A percentile compares a stretch with the other conserved stretches of the same genome.
These are phyloP conservation scores for Leptopilina syphax DNA, from an alignment of 2,888 invertebrate species.

Conservation along the genomic window DNA sequence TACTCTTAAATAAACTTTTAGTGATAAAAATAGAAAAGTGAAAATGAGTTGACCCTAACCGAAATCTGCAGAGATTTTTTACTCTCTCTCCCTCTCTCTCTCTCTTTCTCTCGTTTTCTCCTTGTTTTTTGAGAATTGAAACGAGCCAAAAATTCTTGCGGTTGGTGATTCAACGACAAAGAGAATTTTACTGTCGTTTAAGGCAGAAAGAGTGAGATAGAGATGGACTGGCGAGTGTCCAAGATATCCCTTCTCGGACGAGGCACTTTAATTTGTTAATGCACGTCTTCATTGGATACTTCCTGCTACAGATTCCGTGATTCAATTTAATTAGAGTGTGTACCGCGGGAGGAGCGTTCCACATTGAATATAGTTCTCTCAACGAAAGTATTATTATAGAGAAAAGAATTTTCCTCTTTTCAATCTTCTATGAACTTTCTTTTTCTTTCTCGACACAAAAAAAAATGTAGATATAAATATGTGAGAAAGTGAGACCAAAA, in stretches of 20 bases:
- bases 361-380: neutral
- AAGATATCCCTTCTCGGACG: slow-evolving; percentile 64
- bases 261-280: slow-evolving; percentile 72
- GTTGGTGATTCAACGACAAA: slow-evolving; percentile 32
- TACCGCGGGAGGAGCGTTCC: slow-evolving; percentile 29
- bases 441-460: neutral
- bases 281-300: slow-evolving; percentile 72
- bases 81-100: neutral
- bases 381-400: neutral
- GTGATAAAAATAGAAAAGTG: neutral
- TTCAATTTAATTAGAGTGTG: slow-evolving; percentile 70
- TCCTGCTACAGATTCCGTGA: slow-evolving; percentile 70
- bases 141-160: slow-evolving; percentile 38
- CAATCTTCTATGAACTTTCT: neutral
- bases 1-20: no score
- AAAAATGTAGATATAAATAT: slow-evolving; percentile 21
- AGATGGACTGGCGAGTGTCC: slow-evolving; percentile 66
- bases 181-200: slow-evolving; percentile 16
- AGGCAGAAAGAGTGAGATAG: slow-evolving; percentile 25
- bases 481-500: slow-evolving; percentile 45
- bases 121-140: neutral
- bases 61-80: slow-evolving; percentile 19
- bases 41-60: slow-evolving; percentile 9
- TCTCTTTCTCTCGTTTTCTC: no score
- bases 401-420: slow-evolving; percentile 17